Evolutionary conservation across 2,888 invertebrate genomes (phyloP), one percentile per base, ranked within the genome.

Genomic region (Meganola albula): DNA sequence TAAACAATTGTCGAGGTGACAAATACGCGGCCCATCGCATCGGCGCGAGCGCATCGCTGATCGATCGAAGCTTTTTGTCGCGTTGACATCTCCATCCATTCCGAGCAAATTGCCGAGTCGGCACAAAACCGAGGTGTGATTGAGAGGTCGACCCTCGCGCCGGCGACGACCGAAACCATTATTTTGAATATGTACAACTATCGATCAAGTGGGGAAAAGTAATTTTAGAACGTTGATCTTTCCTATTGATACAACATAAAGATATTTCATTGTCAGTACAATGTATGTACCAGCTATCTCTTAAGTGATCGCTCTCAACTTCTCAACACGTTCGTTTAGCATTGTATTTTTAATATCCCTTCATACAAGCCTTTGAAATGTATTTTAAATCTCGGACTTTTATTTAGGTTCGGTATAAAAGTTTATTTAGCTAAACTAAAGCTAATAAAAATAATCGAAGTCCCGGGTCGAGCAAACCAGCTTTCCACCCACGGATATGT

Each of bases 51-150:
- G 58, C 55, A 56, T 38, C 55, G 40, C 63, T 83, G 83, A 85
- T 80, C 73, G 77, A 85, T 85, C 74, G 77, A 63, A 66, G 75
- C 77, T 84, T 84, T 84, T 84, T 84, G 80, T 83, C 63, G 65
- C 64, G 70, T 48, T 79, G 85, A 85, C 85, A 58, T 78, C 79
- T 84, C 75, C 74, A 85, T 85, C 74, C 70, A 80, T 82, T 74
- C 60, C 58, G 58, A 64, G 78, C 80, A 82, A 83, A 83, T 84
- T 85, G 79, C 75, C 73, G 40, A 33, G 29, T 65, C 66, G 58
- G 46, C 53, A 67, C 70, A 58, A 60, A 68, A 64, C 68, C 68
- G 63, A 66, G 67, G 52, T 71, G 74, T 80, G 80, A 82, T 76
- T 64, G 77, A 77, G 71, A 55, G 53, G 56, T 53, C 62, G 63